Base-by-base conservation (phyloP, 2,113 vertebrate genomes). In the Ceuthmochares aereus region DNA sequence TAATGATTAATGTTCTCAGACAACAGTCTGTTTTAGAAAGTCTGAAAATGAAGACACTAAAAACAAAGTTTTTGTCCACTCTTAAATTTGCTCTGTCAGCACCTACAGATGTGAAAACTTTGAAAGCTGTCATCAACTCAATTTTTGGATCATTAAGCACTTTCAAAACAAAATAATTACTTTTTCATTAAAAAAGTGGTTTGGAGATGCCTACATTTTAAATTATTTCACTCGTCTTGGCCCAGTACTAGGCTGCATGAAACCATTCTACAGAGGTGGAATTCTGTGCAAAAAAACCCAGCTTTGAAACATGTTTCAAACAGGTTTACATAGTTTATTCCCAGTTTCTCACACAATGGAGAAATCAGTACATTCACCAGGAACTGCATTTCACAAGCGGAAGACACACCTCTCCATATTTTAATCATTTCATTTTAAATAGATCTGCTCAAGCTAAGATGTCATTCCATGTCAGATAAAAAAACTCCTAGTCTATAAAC, bases 111-210 rank as follows among this genome's bases (percentile, higher is more conserved):
- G 40, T 75, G 77, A 86, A 90, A 92, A 77, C 49, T 69, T 66
- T 52, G 75, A 87, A 74, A 92, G 52, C 37, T 55, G 40, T 40
- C 12, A 58, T 54, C 63, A 91, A 63, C 52, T 6, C 52, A 14
- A 40, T 64, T 93, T 95, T 67, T 75, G 60, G 43, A 64, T 84
- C 73, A 68, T 81, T 70, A 59, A 32, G 56, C 87, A 75, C 43
- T 85, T 87, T 62, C 63, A 85, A 88, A 93, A 86, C 37, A 90
- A 79, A 95, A 23, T 21, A 56, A 78, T 78, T 92, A 37, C 5
- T 21, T 64, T 93, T 79, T 72, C 40, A 87, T 17, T 54, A 82
- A n/a, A 64, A 84, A 29, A 70, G 36, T 32, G 29, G 56, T 92
- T 79, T 72, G 69, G 64, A 94, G 34, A 60, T 87, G 56, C 17